Conservation (phyloP, 1,140 invertebrate species). For the Nixonia krombeini region DNA sequence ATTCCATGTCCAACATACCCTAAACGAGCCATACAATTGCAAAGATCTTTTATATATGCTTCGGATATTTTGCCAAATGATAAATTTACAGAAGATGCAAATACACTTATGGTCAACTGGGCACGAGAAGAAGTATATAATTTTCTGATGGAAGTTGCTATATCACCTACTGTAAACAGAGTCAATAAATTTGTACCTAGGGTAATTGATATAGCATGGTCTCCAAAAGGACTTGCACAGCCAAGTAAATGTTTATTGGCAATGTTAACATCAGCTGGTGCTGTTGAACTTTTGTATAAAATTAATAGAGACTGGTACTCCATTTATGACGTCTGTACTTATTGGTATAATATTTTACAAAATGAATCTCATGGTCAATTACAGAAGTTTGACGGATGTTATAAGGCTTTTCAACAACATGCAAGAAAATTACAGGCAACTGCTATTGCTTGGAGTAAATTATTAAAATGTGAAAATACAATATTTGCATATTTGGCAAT, state of each 20-base stretch:
- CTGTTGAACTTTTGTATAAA: slow-evolving; percentile 56
- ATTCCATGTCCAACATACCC: slow-evolving; percentile 55
- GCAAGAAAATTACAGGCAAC: slow-evolving; percentile 50
- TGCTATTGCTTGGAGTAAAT: slow-evolving; percentile 59
- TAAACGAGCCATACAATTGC: slow-evolving; percentile 52
- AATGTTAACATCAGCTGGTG: slow-evolving; percentile 58
- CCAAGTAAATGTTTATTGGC: slow-evolving; percentile 58
- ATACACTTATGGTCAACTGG: slow-evolving; percentile 50
- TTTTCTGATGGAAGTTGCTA: slow-evolving; percentile 52
- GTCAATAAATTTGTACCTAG: slow-evolving; percentile 29
- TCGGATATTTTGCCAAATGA: slow-evolving; percentile 51
- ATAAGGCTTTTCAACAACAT: slow-evolving; percentile 14
- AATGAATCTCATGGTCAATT: slow-evolving; percentile 24
- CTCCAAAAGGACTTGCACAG: slow-evolving; percentile 55
- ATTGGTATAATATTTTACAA: slow-evolving; percentile 42
- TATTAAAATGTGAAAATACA: slow-evolving; percentile 25
- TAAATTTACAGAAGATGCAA: slow-evolving; percentile 33
- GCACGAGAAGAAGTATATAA: slow-evolving; percentile 53
- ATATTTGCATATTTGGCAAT: slow-evolving; percentile 57
- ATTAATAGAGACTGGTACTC: slow-evolving; percentile 58
- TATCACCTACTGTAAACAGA: slow-evolving; percentile 56
- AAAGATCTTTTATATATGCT: slow-evolving; percentile 59
- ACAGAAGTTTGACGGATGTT: neutral
- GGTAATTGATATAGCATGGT: slow-evolving; percentile 60
- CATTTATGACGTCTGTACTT: slow-evolving; percentile 47